Evolutionary conservation across 2,113 vertebrate genomes (phyloP).

Genomic region (Nannobrachium achirus): DNA sequence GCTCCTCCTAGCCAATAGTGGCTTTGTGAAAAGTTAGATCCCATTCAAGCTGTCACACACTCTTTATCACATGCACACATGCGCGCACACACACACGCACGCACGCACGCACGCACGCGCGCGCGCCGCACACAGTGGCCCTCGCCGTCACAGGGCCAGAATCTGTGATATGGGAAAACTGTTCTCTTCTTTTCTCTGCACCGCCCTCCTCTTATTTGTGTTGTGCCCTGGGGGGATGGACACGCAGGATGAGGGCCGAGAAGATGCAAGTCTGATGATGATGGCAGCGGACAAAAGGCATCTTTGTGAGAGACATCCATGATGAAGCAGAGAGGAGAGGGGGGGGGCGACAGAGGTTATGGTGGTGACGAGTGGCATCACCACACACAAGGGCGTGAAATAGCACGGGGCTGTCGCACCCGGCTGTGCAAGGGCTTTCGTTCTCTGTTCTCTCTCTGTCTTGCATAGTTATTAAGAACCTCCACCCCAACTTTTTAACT

Average conservation of each 20-base stretch:
- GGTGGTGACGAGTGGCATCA: constrained; percentile 57
- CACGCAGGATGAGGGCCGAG: constrained; percentile 56
- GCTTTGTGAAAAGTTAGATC: constrained; percentile 40
- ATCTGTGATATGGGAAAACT: constrained; percentile 52
- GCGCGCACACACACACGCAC: constrained; percentile 42
- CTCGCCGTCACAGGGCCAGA: constrained; percentile 39
- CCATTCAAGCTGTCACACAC: constrained; percentile 6
- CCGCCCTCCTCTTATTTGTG: constrained; percentile 44
- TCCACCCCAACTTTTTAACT: too few relatives aligned
- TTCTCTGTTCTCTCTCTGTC: constrained; percentile 31
- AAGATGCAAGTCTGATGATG: constrained; percentile 63
- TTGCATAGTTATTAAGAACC: too few relatives aligned
- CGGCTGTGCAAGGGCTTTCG: constrained; percentile 53
- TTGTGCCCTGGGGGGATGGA: constrained; percentile 64
- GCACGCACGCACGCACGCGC: constrained; percentile 30
- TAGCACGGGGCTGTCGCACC: constrained; percentile 55
- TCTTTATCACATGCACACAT: neutral
- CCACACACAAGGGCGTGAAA: constrained; percentile 63
- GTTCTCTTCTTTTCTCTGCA: constrained; percentile 36
- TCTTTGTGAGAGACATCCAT: constrained; percentile 71
- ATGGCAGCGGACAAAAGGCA: constrained; percentile 58
- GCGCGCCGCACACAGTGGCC: constrained; percentile 26
- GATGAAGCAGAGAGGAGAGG: constrained; percentile 21
- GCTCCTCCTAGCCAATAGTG: constrained; percentile 21
- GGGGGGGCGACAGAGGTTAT: constrained; percentile 23